Evolutionary conservation across 2,888 invertebrate genomes (phyloP).

Genomic region (Drosophila borealis): DNA sequence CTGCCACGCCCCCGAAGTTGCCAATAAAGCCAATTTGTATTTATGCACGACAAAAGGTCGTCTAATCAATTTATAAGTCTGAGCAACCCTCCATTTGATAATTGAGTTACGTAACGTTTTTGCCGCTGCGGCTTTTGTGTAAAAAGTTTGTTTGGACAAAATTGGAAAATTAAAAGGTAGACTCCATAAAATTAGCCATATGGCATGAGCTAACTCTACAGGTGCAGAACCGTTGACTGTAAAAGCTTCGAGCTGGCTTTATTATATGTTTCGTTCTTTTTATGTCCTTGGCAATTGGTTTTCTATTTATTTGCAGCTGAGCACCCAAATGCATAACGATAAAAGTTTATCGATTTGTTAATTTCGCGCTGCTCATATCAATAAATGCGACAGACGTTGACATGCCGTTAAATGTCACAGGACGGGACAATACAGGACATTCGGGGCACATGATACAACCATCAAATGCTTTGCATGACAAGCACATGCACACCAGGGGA

Average conservation of each 20-base stretch:
- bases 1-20: slow-evolving; percentile 51
- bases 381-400: slow-evolving; percentile 67
- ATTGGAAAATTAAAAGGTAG: slow-evolving; percentile 60
- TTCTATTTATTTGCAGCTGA: slow-evolving; percentile 71
- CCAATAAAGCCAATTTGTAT: slow-evolving; percentile 57
- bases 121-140: slow-evolving; percentile 43
- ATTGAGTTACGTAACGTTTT: slow-evolving; percentile 59
- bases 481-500: slow-evolving; percentile 10
- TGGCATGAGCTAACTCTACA: slow-evolving; percentile 51
- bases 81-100: slow-evolving; percentile 51
- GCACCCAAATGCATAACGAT: slow-evolving; percentile 58
- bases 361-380: slow-evolving; percentile 65
- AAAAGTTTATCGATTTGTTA: slow-evolving; percentile 79
- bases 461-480: slow-evolving; percentile 54
- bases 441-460: slow-evolving; percentile 33
- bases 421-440: slow-evolving; percentile 17
- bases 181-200: slow-evolving; percentile 68
- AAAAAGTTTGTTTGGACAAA: slow-evolving; percentile 47
- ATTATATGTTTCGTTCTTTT: slow-evolving; percentile 23
- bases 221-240: slow-evolving; percentile 53
- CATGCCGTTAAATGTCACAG: slow-evolving; percentile 72
- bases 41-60: slow-evolving; percentile 33
- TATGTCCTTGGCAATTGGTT: slow-evolving; percentile 61
- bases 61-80: slow-evolving; percentile 60
- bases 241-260: slow-evolving; percentile 5